Evolutionary conservation across 2,113 vertebrate genomes (phyloP), one percentile per base, ranked within the genome.

Genomic region (Zosterops borbonicus): DNA sequence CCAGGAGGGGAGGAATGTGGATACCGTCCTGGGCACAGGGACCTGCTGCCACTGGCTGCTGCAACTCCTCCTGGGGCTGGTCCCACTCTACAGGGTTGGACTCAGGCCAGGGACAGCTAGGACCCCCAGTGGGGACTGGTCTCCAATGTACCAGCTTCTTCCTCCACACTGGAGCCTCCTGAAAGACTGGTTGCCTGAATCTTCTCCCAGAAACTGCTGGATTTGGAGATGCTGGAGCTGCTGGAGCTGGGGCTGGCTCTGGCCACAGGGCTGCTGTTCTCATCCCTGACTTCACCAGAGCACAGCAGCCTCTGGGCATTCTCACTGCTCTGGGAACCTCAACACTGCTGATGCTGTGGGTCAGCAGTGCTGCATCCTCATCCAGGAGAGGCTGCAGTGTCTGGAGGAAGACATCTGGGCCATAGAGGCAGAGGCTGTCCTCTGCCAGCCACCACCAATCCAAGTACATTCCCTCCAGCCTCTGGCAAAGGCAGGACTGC

Each of bases 321-420:
- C 76, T 64, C 29, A 8, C 24, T 18, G 20, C 19, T 23, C 39
- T 64, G 60, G 49, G 31, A 65, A 3, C 31, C 31, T 9, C 49
- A 64, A 2, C 49, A 28, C 11, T 44, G 49, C 76, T 24, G 39
- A 24, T 65, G 33, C 60, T 35, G 31, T 35, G 24, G 19, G 24
- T 53, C 39, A 23, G 76, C 7, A 4, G 49, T 1, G 3, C 60
- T 29, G 31, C 44, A 49, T 44, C 24, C 24, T 35, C 0, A 0
- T 35, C 31, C 31, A 18, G 19, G 31, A 29, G 49, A 53, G 39
- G 20, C 60, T 65, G 60, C 59, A 50, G 28, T 5, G 35, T 9
- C 22, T 62, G 37, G 10, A 52, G 13, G 10, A 35, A 18, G 47
- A 64, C 24, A 28, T 8, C 4, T 6, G 15, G 59, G 4, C 59